Percentiles rank a stretch among this genome's conserved stretches.
Evolutionary conservation across 2,888 invertebrate genomes (phyloP).

Genomic region (Synanthedon andrenaeformis): DNA sequence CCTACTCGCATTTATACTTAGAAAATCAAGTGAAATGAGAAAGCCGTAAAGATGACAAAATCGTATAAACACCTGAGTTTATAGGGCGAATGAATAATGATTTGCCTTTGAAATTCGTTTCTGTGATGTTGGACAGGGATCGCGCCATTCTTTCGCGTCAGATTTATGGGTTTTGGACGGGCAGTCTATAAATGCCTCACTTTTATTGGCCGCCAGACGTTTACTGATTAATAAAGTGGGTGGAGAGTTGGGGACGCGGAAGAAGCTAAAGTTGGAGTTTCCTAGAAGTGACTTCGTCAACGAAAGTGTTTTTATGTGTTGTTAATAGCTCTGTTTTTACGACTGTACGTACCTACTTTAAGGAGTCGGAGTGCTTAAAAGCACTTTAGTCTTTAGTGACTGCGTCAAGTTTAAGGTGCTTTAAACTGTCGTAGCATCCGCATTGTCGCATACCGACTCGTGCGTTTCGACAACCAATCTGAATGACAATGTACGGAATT

Average conservation of each 20-base stretch:
- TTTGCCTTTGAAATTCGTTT: conserved; percentile 55
- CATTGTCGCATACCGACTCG: conserved; percentile 59
- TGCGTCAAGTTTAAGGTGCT: conserved; percentile 19
- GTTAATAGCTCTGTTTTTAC: neutral
- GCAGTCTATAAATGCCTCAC: conserved; percentile 58
- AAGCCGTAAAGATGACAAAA: conserved; percentile 32
- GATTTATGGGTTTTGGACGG: conserved; percentile 61
- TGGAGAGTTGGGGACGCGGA: conserved; percentile 55
- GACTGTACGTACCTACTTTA: neutral
- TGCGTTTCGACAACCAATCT: conserved; percentile 59
- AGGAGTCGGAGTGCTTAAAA: too few relatives aligned
- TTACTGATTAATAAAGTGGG: conserved; percentile 66
- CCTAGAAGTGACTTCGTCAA: conserved; percentile 31
- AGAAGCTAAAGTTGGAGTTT: conserved; percentile 46
- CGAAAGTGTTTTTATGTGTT: neutral
- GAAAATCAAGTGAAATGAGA: neutral
- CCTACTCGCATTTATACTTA: too few relatives aligned
- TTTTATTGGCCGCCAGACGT: conserved; percentile 63
- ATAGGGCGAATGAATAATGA: conserved; percentile 54
- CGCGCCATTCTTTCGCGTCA: conserved; percentile 47
- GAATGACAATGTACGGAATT: conserved; percentile 64
- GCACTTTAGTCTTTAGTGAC: too few relatives aligned
- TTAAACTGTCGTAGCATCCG: conserved; percentile 36
- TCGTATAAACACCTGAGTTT: conserved; percentile 59
- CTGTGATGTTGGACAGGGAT: conserved; percentile 55